Conservation (phyloP, 2,113 vertebrate species). For the Percina caprodes region DNA sequence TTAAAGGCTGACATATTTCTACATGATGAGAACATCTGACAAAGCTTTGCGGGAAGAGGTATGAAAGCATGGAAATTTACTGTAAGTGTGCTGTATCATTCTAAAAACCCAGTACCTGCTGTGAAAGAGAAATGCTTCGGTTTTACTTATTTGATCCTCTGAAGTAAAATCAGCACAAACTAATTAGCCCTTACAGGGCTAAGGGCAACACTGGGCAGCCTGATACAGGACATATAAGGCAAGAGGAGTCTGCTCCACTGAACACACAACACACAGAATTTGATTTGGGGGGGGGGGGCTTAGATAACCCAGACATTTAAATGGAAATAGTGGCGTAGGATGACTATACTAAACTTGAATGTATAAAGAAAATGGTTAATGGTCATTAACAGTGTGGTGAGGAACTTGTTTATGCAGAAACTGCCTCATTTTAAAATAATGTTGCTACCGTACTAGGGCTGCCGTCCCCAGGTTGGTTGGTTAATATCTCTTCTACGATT, state of each 20-base stretch:
- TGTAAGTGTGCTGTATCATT: neutral
- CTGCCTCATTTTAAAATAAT: no score
- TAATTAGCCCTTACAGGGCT: constrained; percentile 4
- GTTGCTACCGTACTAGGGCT: neutral
- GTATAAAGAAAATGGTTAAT: neutral
- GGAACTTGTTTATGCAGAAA: neutral
- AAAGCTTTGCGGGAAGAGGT: neutral
- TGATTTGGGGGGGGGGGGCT: neutral
- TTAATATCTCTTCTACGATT: no score
- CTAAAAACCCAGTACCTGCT: neutral
- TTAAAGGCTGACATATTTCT: neutral
- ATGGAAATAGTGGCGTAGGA: neutral
- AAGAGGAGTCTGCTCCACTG: constrained; percentile 48
- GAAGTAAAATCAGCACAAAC: constrained; percentile 21
- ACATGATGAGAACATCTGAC: neutral
- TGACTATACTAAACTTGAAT: neutral
- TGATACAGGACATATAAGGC: constrained; percentile 57
- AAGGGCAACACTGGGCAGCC: neutral
- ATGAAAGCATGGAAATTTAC: neutral
- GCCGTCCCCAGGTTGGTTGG: no score
- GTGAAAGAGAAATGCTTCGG: neutral
- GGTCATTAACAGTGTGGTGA: neutral
- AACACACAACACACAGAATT: constrained; percentile 56
- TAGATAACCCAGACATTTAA: constrained; percentile 10
- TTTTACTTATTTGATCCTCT: neutral